phyloP scores from a whole-genome alignment of 2,797 vertebrate species.

The Sebastes iracundus region DNA sequence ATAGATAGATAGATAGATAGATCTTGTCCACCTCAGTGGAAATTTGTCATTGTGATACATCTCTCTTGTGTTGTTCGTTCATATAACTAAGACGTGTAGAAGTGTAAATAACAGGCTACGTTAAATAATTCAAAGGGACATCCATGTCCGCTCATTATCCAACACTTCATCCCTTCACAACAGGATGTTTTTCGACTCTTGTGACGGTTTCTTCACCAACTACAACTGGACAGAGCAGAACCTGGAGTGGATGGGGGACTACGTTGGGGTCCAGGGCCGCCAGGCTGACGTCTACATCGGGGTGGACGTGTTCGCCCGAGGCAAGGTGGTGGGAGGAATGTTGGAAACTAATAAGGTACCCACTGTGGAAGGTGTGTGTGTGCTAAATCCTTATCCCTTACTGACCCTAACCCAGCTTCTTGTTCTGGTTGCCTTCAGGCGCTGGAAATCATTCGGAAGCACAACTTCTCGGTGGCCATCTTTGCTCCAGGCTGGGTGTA shows the following conservation, averaged over 20 bases:
- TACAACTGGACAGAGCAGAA: constrained; percentile 93
- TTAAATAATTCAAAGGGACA: too few species aligned
- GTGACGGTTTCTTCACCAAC: constrained; percentile 95
- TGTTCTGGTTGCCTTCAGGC: constrained; percentile 78
- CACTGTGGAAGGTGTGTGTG: neutral
- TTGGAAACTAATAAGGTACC: constrained; percentile 90
- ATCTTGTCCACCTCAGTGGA: too few species aligned
- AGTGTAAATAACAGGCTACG: too few species aligned
- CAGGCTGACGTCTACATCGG: constrained; percentile 88
- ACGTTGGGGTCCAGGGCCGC: constrained; percentile 64
- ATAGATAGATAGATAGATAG: too few species aligned
- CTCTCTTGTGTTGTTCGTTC: too few species aligned
- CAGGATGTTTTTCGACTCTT: constrained; percentile 91
- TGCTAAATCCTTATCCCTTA: too few species aligned
- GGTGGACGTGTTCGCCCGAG: constrained; percentile 91
- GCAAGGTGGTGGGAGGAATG: constrained; percentile 88
- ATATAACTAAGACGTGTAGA: too few species aligned
- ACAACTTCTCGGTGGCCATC: constrained; percentile 88
- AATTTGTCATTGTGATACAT: too few species aligned
- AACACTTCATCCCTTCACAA: neutral
- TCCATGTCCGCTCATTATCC: too few species aligned
- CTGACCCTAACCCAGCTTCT: neutral
- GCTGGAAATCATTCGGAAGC: constrained; percentile 87
- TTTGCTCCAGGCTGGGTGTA: constrained; percentile 98
- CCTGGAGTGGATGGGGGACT: constrained; percentile 78